Base-by-base conservation (phyloP, 2,113 vertebrate genomes). In the Cathartes aura region DNA sequence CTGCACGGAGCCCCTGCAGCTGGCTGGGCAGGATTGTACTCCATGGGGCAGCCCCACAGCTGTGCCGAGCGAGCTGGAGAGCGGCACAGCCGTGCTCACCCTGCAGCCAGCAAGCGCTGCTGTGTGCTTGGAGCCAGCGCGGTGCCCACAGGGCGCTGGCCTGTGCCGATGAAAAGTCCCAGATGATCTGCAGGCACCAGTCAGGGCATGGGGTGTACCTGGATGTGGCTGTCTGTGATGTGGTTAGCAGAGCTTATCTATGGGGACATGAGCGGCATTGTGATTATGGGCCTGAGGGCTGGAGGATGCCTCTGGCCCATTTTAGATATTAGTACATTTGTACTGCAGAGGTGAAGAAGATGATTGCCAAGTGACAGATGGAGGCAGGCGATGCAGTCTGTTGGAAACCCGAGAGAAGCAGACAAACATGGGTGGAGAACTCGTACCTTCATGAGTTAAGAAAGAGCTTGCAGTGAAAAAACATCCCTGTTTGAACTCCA, bases 81-180 rank as follows among this genome's bases (percentile, higher is more conserved):
- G 63, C 21, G 2, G 36, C 52, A 76, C 60, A 32, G 26, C 72
- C 8, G 2, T 0, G 1, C 48, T 84, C 3, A 2, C 14, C 22
- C 78, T 45, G 52, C 36, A 38, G 26, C 26, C 34, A 45, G 62
- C 19, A 20, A 42, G n/a, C 1, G 0, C 34, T 36, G 12, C 64
- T 2, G 3, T 24, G 47, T 40, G 60, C 58, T 62, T 50, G 67
- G 53, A 55, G 58, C 19, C 32, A 27, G 58, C 1, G 2, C 0
- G 1, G 36, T 62, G 42, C 52, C 47, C 4, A 1, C 40, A 6
- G 0, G 2, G 40, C 2, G 7, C 67, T 47, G 76, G 50, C 30
- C 50, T 8, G 4, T 79, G 63, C 53, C 45, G 6, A 16, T 21
- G 87, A 56, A 78, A 68, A 43, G 19, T 23, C 50, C 16, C 30